phyloP scores from a whole-genome alignment of 2,113 vertebrate genomes.

The Boleophthalmus pectinirostris region DNA sequence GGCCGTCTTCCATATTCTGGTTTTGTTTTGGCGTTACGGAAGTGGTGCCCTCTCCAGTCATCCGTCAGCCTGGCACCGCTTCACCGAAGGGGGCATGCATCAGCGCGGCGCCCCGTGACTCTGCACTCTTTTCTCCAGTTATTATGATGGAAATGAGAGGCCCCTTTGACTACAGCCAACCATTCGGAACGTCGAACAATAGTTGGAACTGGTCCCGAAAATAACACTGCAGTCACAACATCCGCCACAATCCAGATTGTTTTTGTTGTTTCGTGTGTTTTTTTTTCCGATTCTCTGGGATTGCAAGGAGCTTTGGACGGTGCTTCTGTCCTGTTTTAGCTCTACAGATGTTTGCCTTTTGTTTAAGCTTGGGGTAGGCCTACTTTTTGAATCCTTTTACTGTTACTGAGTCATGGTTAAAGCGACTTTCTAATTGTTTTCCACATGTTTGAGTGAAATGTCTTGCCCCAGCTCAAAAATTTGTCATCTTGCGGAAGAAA shows the following conservation, averaged over 20 bases:
- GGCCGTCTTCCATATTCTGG: neutral
- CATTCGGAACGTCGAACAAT: constrained; percentile 34
- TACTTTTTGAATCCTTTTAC: too few relatives aligned
- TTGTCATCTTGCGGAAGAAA: too few relatives aligned
- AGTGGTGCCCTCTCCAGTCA: constrained; percentile 37
- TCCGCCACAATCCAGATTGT: constrained; percentile 36
- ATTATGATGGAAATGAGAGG: constrained; percentile 59
- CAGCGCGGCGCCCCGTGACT: constrained; percentile 53
- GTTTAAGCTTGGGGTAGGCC: too few relatives aligned
- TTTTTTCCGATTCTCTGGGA: neutral
- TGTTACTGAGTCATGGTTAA: too few relatives aligned
- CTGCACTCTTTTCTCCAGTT: constrained; percentile 49
- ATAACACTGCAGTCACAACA: constrained; percentile 43
- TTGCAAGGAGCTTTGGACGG: too few relatives aligned
- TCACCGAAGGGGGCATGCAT: constrained; percentile 50
- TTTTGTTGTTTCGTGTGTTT: constrained; percentile 49
- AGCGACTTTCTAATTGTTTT: too few relatives aligned
- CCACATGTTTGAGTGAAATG: too few relatives aligned
- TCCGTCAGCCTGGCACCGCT: constrained; percentile 48
- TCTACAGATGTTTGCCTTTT: too few relatives aligned
- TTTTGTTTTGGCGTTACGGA: constrained; percentile 37
- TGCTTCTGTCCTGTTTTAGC: too few relatives aligned
- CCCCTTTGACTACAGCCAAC: constrained; percentile 27
- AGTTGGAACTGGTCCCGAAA: constrained; percentile 17
- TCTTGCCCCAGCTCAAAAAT: too few relatives aligned